Evolutionary conservation across 2,113 vertebrate species (phyloP), one percentile per base, ranked within the genome.

Genomic region (Epinephelus fuscoguttatus): DNA sequence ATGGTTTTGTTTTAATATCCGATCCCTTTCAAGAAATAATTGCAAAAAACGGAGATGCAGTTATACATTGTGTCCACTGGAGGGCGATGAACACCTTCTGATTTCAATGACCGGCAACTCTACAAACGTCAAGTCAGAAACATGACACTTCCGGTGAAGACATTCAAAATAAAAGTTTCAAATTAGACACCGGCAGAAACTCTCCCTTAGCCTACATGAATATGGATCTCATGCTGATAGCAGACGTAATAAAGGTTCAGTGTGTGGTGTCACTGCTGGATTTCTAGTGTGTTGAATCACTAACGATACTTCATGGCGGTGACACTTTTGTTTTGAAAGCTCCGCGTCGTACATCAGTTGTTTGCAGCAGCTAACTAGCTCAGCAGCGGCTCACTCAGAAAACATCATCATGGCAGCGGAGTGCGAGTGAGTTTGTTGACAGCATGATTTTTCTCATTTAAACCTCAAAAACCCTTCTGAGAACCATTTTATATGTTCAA

Each of bases 341-440:
- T 19, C 25, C 4, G 27, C 6, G n/a, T 9, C 4, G 25, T 4
- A 37, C 14, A 25, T 79, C 84, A 37, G 78, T 11, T 61, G 49
- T 75, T 19, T 53, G 27, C 30, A 50, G 55, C 67, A 82, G 30
- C 53, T 25, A 66, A n/a, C 42, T 45, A 45, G 42, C 61, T 42
- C 2, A 3, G 19, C 6, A 7, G 68, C 67, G 62, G 75, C 68
- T 21, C 25, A 11, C 17, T 17, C 47, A 40, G 30, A 69, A 30
- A 79, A 72, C 75, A 77, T n/a, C 83, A 88, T 70, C 86, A 96
- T 94, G 93, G 95, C 95, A 56, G 86, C 94, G 11, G 94, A 95
- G 84, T 85, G 80, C 93, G 95, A 95, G 95, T 96, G 89, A 96
- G 94, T 94, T 70, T 85, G 19, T 40, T 53, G 13, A 64, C 63